Conservation (phyloP, 2,797 vertebrate species). For the Diceros bicornis region DNA sequence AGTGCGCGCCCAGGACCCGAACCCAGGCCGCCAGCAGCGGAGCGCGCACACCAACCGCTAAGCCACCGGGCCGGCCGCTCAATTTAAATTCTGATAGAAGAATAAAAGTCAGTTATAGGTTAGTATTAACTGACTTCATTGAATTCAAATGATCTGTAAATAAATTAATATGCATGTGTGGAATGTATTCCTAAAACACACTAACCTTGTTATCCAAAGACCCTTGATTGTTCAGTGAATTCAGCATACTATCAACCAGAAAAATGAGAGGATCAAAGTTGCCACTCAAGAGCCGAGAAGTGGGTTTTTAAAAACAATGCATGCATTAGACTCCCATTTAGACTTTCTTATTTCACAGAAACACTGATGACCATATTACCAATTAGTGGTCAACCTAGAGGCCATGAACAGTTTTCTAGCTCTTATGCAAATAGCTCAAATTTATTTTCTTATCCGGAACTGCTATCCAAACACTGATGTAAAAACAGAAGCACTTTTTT, state of each 20-base stretch:
- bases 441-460: conserved; percentile 38
- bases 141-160: conserved; percentile 51
- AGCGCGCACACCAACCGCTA: too few relatives aligned
- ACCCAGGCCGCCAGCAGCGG: too few relatives aligned
- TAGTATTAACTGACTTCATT: conserved; percentile 1
- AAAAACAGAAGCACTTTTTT: conserved; percentile 70
- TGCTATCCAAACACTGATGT: conserved; percentile 54
- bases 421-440: conserved; percentile 57
- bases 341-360: conserved; percentile 43
- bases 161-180: neutral
- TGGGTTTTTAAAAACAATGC: neutral
- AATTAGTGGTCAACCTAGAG: conserved; percentile 33
- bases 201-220: conserved; percentile 33
- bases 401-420: neutral
- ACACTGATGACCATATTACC: conserved; percentile 36
- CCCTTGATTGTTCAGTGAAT: neutral
- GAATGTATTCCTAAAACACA: conserved; percentile 44
- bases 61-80: neutral
- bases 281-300: neutral
- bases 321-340: neutral
- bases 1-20: too few relatives aligned
- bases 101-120: conserved; percentile 20
- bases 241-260: conserved; percentile 28
- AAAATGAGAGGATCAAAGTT: conserved; percentile 10
- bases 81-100: conserved; percentile 71